Conservation (phyloP, 2,113 vertebrate genomes). For the Coracopsis vasa region DNA sequence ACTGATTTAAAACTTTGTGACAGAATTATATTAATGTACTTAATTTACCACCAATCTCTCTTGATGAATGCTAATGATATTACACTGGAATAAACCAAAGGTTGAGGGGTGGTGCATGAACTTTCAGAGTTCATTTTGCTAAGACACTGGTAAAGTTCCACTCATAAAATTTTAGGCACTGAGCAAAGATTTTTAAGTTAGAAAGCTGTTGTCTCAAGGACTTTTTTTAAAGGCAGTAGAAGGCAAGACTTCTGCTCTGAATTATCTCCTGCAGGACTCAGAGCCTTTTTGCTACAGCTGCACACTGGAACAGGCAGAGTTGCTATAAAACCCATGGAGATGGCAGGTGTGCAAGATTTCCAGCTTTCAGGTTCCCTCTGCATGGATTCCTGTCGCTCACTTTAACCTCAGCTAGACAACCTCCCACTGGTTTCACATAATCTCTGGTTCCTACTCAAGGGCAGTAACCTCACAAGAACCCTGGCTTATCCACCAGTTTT, state of each 20-base stretch:
- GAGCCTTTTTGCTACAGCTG: background rate
- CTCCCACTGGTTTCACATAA: background rate
- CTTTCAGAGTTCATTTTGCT: background rate
- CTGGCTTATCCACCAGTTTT: background rate
- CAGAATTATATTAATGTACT: background rate
- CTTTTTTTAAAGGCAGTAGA: background rate
- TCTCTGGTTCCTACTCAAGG: background rate
- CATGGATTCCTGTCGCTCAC: too few species aligned
- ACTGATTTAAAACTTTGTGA: background rate
- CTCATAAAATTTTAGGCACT: background rate
- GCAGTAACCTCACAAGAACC: background rate
- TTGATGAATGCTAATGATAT: background rate
- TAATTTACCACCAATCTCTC: background rate
- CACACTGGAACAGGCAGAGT: background rate
- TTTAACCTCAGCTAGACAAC: background rate
- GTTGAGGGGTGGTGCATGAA: background rate
- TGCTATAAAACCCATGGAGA: fast-evolving
- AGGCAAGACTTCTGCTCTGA: background rate
- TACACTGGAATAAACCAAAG: background rate
- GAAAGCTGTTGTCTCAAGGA: background rate
- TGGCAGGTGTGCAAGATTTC: background rate
- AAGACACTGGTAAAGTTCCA: background rate
- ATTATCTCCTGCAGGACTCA: background rate
- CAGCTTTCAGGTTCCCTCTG: background rate
- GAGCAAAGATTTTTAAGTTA: background rate